Percentiles rank a stretch among this genome's conserved stretches.
phyloP scores from a whole-genome alignment of 1,140 invertebrate species.

The Drosophila lini region DNA sequence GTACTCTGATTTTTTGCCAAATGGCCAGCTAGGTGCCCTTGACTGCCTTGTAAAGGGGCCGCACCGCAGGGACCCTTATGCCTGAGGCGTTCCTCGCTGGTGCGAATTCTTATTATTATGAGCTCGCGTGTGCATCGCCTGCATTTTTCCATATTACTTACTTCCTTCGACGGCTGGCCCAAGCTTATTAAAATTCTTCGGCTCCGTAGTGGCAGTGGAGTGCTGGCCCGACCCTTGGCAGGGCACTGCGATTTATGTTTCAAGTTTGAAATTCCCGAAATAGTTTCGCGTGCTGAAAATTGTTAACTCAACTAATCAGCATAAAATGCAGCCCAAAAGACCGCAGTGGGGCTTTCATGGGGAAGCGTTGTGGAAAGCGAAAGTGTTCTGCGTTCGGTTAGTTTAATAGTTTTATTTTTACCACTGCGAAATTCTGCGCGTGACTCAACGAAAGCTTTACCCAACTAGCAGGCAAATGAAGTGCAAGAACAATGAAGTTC shows the following conservation, averaged over 20 bases:
- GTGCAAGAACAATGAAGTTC: slow-evolving; percentile 9
- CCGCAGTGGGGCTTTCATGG: slow-evolving; percentile 13
- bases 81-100: slow-evolving; percentile 24
- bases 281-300: slow-evolving; percentile 79
- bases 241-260: slow-evolving; percentile 67
- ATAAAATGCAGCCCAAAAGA: slow-evolving; percentile 63
- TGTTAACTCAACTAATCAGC: slow-evolving; percentile 79
- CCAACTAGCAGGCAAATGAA: slow-evolving; percentile 14
- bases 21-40: slow-evolving; percentile 59
- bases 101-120: slow-evolving; percentile 59
- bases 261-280: slow-evolving; percentile 73
- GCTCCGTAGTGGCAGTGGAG: slow-evolving; percentile 11
- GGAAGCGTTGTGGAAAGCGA: slow-evolving; percentile 36
- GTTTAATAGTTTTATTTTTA: slow-evolving; percentile 54
- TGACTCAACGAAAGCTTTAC: slow-evolving; percentile 7
- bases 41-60: slow-evolving; percentile 54
- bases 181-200: slow-evolving; percentile 69
- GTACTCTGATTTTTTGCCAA: slow-evolving; percentile 25
- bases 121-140: slow-evolving; percentile 65
- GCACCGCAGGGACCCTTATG: slow-evolving; percentile 21
- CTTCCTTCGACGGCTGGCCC: slow-evolving; percentile 46
- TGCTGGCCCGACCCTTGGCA: slow-evolving; percentile 15
- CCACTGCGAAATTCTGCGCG: slow-evolving; percentile 1
- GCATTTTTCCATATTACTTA: slow-evolving; percentile 68
- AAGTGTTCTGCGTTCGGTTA: slow-evolving; percentile 61